A percentile compares a stretch with the other conserved stretches of the same genome.
These are phyloP conservation scores for Papilio demoleus DNA, from an alignment of 2,888 invertebrate genomes.

Conservation along the genomic window DNA sequence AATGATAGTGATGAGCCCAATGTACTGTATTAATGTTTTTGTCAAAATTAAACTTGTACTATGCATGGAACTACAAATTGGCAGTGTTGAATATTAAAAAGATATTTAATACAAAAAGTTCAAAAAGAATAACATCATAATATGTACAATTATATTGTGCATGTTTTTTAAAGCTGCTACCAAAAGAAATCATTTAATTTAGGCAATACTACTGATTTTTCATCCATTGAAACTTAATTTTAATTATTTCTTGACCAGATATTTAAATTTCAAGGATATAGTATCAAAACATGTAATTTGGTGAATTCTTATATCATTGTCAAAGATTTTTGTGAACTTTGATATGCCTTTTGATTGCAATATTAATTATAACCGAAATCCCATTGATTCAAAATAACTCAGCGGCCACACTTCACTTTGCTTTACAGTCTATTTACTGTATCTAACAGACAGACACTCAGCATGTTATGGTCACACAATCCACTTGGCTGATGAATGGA, in stretches of 20 bases:
- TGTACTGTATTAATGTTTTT: neutral
- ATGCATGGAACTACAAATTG: neutral
- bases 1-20: neutral
- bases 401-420: slow-evolving; percentile 30
- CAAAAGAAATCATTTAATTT: neutral
- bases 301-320: neutral
- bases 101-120: neutral
- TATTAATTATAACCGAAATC: neutral
- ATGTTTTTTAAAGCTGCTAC: neutral
- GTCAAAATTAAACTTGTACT: neutral
- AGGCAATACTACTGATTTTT: neutral
- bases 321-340: neutral
- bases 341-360: neutral
- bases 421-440: slow-evolving; percentile 1
- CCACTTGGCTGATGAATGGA: slow-evolving; percentile 67
- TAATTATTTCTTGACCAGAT: slow-evolving; percentile 19
- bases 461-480: slow-evolving; percentile 20
- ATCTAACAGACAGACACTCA: slow-evolving; percentile 11
- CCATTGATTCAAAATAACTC: slow-evolving; percentile 10
- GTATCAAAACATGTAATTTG: neutral
- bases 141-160: neutral
- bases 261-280: neutral
- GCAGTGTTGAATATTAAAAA: neutral
- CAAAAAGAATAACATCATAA: neutral
- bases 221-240: slow-evolving; percentile 21